Conservation (phyloP, 2,113 vertebrate genomes). For the Scomber colias region DNA sequence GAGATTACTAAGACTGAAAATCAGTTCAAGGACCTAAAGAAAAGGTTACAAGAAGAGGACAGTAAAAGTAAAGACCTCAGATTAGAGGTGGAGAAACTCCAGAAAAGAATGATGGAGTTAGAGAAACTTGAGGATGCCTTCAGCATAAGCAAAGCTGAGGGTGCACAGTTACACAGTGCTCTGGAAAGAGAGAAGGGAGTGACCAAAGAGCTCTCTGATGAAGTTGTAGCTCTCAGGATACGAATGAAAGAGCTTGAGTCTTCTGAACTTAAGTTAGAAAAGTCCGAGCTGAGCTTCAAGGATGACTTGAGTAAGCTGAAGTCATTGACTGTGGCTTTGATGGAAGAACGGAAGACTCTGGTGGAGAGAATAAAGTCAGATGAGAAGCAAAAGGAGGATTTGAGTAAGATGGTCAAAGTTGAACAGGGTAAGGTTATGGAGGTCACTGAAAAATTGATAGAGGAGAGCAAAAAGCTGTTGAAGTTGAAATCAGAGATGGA, state of each 20-base stretch:
- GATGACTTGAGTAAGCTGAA: slow-evolving; percentile 97
- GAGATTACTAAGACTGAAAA: slow-evolving; percentile 95
- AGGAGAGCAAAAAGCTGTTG: slow-evolving; percentile 96
- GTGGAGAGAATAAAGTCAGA: slow-evolving; percentile 94
- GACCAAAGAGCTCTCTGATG: slow-evolving; percentile 92
- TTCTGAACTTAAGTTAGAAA: slow-evolving; percentile 93
- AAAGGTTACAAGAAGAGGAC: slow-evolving; percentile 92
- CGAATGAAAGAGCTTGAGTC: slow-evolving; percentile 95
- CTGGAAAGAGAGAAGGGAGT: slow-evolving; percentile 92
- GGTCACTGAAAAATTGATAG: slow-evolving; percentile 96
- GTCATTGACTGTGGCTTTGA: slow-evolving; percentile 94
- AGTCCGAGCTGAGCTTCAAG: slow-evolving; percentile 92
- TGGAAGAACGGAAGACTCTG: slow-evolving; percentile 94
- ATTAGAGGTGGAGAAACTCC: slow-evolving; percentile 93
- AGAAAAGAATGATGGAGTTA: slow-evolving; percentile 93
- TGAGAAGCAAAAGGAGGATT: slow-evolving; percentile 91
- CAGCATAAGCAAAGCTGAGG: slow-evolving; percentile 90
- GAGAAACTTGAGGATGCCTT: slow-evolving; percentile 94
- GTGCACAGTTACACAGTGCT: slow-evolving; percentile 88
- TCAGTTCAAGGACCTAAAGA: slow-evolving; percentile 92
- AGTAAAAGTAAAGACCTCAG: slow-evolving; percentile 90
- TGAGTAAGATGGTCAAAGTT: slow-evolving; percentile 90
- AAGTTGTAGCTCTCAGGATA: slow-evolving; percentile 91
- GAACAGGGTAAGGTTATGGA: slow-evolving; percentile 97
- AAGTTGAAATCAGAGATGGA: slow-evolving; percentile 98